Conservation (phyloP, 1,140 invertebrate species). For the Chrysopa pallens region DNA sequence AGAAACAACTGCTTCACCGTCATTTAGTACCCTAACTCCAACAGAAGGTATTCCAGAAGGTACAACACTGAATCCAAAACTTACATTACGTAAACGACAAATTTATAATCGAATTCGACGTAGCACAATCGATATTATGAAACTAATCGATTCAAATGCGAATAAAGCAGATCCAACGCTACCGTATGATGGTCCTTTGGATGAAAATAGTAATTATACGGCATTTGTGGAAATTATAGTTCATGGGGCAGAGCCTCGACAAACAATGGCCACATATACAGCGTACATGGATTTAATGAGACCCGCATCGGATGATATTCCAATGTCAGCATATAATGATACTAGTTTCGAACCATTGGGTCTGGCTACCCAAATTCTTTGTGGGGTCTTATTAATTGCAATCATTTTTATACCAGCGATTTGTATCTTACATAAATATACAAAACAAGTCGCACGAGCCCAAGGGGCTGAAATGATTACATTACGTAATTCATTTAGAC, state of each 20-base stretch:
- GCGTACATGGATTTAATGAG: conserved; percentile 34
- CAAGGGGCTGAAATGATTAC: conserved; percentile 63
- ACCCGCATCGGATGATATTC: conserved; percentile 25
- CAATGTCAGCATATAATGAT: conserved; percentile 14
- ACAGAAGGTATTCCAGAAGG: too few species aligned
- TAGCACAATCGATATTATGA: too few species aligned
- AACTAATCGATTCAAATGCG: neutral
- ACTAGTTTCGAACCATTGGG: conserved; percentile 16
- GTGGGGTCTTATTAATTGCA: conserved; percentile 43
- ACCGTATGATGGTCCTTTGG: conserved; percentile 48
- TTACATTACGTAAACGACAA: too few species aligned
- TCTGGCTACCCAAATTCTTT: conserved; percentile 28
- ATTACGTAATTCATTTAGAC: conserved; percentile 41
- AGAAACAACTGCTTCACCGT: too few species aligned
- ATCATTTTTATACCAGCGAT: conserved; percentile 43
- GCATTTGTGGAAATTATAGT: conserved; percentile 60
- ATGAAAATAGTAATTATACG: conserved; percentile 60
- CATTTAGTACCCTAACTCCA: too few species aligned
- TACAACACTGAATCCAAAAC: too few species aligned
- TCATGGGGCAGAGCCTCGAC: conserved; percentile 8
- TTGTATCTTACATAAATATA: conserved; percentile 52
- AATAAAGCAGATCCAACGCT: conserved; percentile 15
- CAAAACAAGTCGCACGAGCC: conserved; percentile 46
- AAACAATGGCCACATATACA: conserved; percentile 30
- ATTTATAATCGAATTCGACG: too few species aligned